A percentile compares a stretch with the other conserved stretches of the same genome.
Evolutionary conservation across 1,140 invertebrate genomes (phyloP).

Genomic region (Tribolium madens): DNA sequence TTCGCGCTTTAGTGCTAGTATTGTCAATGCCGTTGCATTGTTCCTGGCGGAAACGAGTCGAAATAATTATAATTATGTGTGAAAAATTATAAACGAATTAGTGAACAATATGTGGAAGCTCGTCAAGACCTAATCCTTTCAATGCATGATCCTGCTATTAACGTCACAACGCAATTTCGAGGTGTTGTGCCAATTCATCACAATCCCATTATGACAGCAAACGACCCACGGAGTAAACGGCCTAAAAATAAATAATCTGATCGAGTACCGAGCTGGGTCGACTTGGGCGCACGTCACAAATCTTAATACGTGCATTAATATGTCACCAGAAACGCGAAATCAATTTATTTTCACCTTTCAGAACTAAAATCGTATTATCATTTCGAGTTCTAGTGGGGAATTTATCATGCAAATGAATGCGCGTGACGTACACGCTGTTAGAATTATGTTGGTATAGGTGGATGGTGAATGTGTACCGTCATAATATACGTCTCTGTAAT

Average conservation of each 20-base stretch:
- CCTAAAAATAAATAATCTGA: constrained; percentile 50
- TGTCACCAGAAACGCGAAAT: constrained; percentile 65
- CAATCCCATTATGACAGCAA: constrained; percentile 53
- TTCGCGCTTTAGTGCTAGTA: constrained; percentile 28
- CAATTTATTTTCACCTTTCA: constrained; percentile 65
- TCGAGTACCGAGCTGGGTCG: constrained; percentile 54
- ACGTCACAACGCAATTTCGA: constrained; percentile 58
- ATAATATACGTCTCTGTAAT: constrained; percentile 51
- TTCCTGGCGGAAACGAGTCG: neutral
- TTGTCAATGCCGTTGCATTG: constrained; percentile 36
- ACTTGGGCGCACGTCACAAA: constrained; percentile 57
- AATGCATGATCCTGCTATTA: constrained; percentile 58
- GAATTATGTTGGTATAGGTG: constrained; percentile 44
- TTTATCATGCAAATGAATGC: constrained; percentile 64
- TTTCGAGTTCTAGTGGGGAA: constrained; percentile 59
- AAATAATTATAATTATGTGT: constrained; percentile 30
- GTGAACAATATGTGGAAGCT: constrained; percentile 4
- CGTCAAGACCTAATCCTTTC: constrained; percentile 42
- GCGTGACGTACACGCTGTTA: constrained; percentile 49
- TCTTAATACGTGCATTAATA: constrained; percentile 66
- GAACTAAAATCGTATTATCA: constrained; percentile 63
- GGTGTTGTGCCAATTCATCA: constrained; percentile 56
- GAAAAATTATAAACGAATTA: constrained; percentile 38
- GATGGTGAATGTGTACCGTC: constrained; percentile 46
- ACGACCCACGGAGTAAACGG: constrained; percentile 47